Percentiles rank a stretch among this genome's conserved stretches.
Evolutionary conservation across 2,113 vertebrate species (phyloP).

Genomic region (Oncorhynchus keta): DNA sequence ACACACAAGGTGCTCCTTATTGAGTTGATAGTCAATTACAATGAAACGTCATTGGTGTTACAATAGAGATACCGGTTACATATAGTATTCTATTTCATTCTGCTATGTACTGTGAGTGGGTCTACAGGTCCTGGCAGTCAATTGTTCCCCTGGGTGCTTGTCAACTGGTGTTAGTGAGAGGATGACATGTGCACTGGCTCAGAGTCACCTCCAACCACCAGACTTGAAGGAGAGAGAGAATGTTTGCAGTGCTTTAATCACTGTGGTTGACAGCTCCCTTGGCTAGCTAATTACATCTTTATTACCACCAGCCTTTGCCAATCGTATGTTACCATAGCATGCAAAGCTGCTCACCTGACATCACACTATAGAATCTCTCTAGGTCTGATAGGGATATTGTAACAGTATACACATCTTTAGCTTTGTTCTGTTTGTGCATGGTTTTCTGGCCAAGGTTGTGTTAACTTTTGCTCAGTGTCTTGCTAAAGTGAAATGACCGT

Average conservation of each 20-base stretch:
- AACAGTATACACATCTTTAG: not conserved
- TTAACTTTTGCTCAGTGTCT: not conserved
- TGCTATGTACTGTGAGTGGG: not conserved
- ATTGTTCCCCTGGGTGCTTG: not conserved
- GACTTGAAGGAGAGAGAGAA: not conserved
- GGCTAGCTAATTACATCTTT: conserved; percentile 5
- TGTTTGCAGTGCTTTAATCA: conserved; percentile 2
- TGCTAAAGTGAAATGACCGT: conserved; percentile 3
- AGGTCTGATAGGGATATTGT: not conserved
- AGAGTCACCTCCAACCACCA: conserved; percentile 5
- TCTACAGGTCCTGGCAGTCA: not conserved
- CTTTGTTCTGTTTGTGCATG: not conserved
- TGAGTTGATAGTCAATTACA: not conserved
- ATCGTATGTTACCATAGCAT: not conserved
- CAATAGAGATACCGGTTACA: too few relatives aligned
- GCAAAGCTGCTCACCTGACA: not conserved
- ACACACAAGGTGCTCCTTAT: conserved; percentile 1
- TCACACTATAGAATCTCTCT: not conserved
- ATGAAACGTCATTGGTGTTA: not conserved
- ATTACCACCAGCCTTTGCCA: not conserved
- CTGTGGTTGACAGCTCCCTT: not conserved
- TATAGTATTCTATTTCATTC: not conserved
- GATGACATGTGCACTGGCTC: not conserved
- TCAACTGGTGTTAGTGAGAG: not conserved
- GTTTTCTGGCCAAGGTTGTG: not conserved